phyloP scores from a whole-genome alignment of 2,113 vertebrate species.

The Erythrolamprus reginae region DNA sequence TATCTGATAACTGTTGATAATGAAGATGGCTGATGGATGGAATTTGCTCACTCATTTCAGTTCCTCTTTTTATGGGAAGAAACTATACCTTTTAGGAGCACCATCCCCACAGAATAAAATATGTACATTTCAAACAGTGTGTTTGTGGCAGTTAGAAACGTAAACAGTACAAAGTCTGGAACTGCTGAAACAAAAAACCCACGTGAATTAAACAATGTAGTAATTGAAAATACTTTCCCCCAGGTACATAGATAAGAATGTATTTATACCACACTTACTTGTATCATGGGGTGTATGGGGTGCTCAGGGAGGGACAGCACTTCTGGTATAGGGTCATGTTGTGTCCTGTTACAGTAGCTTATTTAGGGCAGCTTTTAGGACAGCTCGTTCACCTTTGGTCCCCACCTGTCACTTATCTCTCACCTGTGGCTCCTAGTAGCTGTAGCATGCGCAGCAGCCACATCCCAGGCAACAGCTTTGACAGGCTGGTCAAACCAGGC shows the following conservation, averaged over 20 bases:
- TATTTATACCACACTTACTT: not conserved
- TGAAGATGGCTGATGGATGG: not conserved
- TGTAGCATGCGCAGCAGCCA: too few relatives aligned
- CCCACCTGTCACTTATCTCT: too few relatives aligned
- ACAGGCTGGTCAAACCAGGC: too few relatives aligned
- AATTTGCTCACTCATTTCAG: not conserved
- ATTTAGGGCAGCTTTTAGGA: too few relatives aligned
- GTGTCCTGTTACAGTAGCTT: too few relatives aligned
- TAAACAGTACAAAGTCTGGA: not conserved
- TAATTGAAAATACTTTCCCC: constrained; percentile 37
- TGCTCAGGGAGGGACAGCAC: too few relatives aligned
- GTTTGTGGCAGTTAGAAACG: constrained; percentile 3
- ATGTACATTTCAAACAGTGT: not conserved
- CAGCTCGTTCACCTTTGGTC: too few relatives aligned
- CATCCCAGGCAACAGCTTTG: too few relatives aligned
- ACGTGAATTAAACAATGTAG: constrained; percentile 23
- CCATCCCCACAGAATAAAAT: not conserved
- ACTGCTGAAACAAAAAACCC: constrained; percentile 34
- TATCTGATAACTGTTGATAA: not conserved
- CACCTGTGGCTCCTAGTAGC: too few relatives aligned
- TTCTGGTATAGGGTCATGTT: too few relatives aligned
- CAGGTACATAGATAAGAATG: constrained; percentile 6
- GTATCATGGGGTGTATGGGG: too few relatives aligned
- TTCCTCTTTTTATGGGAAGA: not conserved
- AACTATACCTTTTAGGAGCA: not conserved